A percentile compares a stretch with the other conserved stretches of the same genome.
These are phyloP conservation scores for Cosmopolites sordidus DNA, from an alignment of 2,888 invertebrate genomes.

Conservation along the genomic window DNA sequence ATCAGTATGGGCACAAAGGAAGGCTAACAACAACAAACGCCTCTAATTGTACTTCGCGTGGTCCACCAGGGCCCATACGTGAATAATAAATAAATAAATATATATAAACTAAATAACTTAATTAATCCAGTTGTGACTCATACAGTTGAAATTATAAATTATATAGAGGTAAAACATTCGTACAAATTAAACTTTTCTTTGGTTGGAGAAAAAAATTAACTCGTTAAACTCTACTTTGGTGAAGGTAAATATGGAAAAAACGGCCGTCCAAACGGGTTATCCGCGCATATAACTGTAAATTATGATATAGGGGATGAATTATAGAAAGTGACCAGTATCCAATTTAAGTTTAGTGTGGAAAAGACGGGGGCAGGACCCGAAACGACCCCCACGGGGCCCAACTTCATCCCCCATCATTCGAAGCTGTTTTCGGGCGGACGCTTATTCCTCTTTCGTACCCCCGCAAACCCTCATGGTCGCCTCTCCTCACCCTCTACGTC, in stretches of 20 bases:
- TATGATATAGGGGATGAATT: constrained; percentile 51
- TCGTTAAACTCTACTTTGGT: constrained; percentile 17
- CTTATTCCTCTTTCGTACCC: not conserved
- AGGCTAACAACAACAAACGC: no score
- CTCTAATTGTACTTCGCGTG: no score
- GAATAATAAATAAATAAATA: no score
- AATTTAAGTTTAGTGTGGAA: constrained; percentile 50
- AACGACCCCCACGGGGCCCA: constrained; percentile 46
- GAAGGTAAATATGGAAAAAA: constrained; percentile 25
- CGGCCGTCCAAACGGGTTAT: constrained; percentile 2
- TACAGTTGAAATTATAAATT: no score
- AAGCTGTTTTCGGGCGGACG: constrained; percentile 4
- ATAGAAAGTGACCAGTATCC: constrained; percentile 51
- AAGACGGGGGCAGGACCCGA: constrained; percentile 47
- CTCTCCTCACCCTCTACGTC: constrained; percentile 1
- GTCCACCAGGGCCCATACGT: no score
- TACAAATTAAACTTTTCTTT: not conserved
- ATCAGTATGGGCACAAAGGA: no score
- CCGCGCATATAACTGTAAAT: constrained; percentile 31
- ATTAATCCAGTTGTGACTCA: no score
- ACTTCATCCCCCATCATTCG: constrained; percentile 43
- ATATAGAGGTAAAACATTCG: no score
- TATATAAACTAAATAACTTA: no score
- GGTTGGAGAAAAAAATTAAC: not conserved
- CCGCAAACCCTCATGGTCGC: not conserved